Evolutionary conservation across 2,113 vertebrate genomes (phyloP), one percentile per base, ranked within the genome.

Genomic region (Xenopus borealis): DNA sequence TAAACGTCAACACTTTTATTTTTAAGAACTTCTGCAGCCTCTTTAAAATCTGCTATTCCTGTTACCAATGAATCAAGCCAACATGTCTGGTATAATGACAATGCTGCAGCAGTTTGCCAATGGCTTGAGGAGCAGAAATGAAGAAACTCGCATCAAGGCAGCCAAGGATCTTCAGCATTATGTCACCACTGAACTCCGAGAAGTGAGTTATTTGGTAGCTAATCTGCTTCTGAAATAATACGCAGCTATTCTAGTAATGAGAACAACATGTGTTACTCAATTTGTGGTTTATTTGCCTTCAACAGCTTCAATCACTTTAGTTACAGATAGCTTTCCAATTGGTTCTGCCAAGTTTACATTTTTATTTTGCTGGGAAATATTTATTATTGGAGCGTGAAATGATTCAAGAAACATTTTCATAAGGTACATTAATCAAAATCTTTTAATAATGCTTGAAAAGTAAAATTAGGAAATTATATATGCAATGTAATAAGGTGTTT

Each of bases 141-240:
- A 99, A 79, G 96, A 99, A 83, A 94, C 93, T 0, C 88, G 96
- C 69, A 96, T 96, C 0, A 99, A 98, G 80, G 92, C 96, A 62
- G 97, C 97, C 75, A 99, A 98, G 85, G 97, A 99, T 66, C 86
- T 99, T 75, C 97, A 98, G 79, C 97, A 99, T 79, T 99, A 98
- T 80, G 97, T 99, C 84, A 99, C 96, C 65, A 97, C 97, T 81
- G 97, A 99, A 84, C 94, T 99, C 19, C 89, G 97, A 18, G 97
- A 99, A 89, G 97, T 98, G 78, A 78, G 80, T 14, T 17, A 14
- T 10, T 10, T 40, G 18, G 5, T 5, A 11, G 61, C 27, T 50
- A 12, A 12, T 3, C 20, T 52, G 70, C 16, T 50, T 1, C n/a
- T 16, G 14, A 63, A 52, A 72, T 63, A 17, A 63, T 53, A 17